Conservation (phyloP, 2,888 invertebrate species). For the Idaea biselata region DNA sequence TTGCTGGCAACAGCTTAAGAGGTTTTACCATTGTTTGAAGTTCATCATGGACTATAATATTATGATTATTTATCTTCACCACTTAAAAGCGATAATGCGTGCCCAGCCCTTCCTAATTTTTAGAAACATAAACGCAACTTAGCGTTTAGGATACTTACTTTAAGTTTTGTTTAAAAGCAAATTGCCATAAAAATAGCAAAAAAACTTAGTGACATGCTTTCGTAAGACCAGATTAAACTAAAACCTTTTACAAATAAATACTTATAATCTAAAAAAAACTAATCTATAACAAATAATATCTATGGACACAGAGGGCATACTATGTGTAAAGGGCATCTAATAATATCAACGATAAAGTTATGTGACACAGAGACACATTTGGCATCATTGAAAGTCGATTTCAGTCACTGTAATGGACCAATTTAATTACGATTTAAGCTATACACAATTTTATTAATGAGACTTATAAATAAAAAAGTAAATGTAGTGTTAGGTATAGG, state of each 20-base stretch:
- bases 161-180: neutral
- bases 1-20: neutral
- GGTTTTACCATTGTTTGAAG: neutral
- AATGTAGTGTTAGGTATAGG: too few relatives aligned
- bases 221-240: too few relatives aligned
- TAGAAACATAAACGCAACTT: neutral
- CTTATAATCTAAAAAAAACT: too few relatives aligned
- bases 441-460: neutral
- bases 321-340: constrained; percentile 12
- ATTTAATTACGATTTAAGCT: neutral
- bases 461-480: neutral
- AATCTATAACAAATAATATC: too few relatives aligned
- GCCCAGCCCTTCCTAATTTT: neutral
- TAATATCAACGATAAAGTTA: constrained; percentile 20
- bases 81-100: neutral
- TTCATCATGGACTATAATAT: neutral
- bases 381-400: constrained; percentile 26
- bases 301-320: neutral
- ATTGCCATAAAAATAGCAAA: neutral
- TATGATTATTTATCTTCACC: neutral
- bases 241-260: too few relatives aligned
- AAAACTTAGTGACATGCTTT: neutral
- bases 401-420: constrained; percentile 20
- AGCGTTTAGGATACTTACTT: neutral
- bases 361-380: constrained; percentile 24